These are phyloP conservation scores for Fringilla coelebs DNA, from an alignment of 2,797 vertebrate genomes.

Conservation along the genomic window DNA sequence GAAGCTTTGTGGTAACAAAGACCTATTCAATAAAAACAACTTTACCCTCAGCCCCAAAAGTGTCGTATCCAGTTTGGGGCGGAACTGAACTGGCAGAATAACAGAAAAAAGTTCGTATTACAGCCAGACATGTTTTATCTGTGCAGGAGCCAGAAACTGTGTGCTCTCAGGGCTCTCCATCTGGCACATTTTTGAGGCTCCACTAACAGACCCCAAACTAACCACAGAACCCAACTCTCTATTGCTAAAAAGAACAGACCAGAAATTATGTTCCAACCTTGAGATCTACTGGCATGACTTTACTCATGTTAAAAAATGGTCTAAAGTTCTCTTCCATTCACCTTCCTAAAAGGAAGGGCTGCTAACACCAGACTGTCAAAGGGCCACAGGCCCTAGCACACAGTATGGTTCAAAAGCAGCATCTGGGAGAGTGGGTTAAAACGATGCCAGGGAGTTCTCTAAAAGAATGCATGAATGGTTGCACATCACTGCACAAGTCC, in stretches of 20 bases:
- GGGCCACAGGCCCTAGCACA: background rate
- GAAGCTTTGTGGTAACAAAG: constrained; percentile 55
- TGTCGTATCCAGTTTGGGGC: constrained; percentile 11
- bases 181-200: background rate
- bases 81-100: constrained; percentile 38
- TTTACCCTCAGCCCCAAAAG: constrained; percentile 15
- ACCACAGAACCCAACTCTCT: background rate
- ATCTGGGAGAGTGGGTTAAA: background rate
- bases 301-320: background rate
- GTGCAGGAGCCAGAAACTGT: constrained; percentile 17
- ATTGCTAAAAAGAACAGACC: background rate
- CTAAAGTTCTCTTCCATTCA: background rate
- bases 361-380: background rate
- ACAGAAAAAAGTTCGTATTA: constrained; percentile 19
- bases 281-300: background rate
- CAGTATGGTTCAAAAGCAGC: background rate
- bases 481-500: background rate
- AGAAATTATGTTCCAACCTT: background rate
- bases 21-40: constrained; percentile 41
- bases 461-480: background rate
- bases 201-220: background rate
- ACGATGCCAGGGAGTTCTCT: background rate
- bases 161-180: background rate
- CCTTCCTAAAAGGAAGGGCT: background rate
- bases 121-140: constrained; percentile 26